Evolutionary conservation across 2,113 vertebrate species (phyloP).

Genomic region (Ceratotherium simum): DNA sequence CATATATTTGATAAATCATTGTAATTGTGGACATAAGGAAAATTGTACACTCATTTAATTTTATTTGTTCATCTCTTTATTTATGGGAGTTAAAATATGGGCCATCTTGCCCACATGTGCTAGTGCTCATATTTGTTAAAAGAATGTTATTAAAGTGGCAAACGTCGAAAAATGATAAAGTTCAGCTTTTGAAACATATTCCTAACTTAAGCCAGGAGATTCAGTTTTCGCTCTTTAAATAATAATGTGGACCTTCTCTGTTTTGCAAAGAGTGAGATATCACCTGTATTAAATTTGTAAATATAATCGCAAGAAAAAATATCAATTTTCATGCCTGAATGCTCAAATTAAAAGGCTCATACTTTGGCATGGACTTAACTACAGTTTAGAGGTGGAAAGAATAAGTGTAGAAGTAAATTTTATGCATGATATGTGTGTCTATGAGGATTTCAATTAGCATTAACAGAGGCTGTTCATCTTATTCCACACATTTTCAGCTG

Average conservation of each 20-base stretch:
- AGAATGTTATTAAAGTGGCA: not conserved
- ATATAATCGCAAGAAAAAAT: constrained; percentile 43
- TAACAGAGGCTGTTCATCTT: constrained; percentile 57
- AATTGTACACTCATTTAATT: not conserved
- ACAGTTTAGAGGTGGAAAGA: constrained; percentile 50
- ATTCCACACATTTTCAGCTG: constrained; percentile 13
- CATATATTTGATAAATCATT: not conserved
- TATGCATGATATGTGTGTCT: constrained; percentile 63
- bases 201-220: not conserved
- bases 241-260: not conserved
- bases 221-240: not conserved
- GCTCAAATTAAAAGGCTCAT: constrained; percentile 61
- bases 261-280: constrained; percentile 42
- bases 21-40: not conserved
- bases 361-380: not conserved
- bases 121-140: not conserved
- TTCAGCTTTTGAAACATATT: constrained; percentile 34
- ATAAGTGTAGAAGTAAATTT: constrained; percentile 70
- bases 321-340: constrained; percentile 36
- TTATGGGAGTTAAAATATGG: constrained; percentile 28
- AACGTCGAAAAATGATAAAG: constrained; percentile 1
- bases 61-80: not conserved
- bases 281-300: constrained; percentile 51
- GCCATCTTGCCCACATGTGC: not conserved
- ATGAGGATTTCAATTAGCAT: constrained; percentile 69